Base-by-base conservation (phyloP, 2,113 vertebrate species). In the Siniperca knerii region DNA sequence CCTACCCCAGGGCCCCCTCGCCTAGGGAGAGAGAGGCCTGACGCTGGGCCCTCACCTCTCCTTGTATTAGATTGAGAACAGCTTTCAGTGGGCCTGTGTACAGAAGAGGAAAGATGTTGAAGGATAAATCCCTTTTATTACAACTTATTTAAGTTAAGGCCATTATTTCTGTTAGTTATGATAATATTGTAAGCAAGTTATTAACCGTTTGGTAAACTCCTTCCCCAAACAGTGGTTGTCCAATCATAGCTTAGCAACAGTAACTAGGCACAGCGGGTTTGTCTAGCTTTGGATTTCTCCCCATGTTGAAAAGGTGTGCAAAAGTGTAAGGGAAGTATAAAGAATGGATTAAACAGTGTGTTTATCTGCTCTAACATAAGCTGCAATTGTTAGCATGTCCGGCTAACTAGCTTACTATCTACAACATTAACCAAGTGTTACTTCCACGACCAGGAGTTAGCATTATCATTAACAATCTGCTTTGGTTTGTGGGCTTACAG, bases 21-120 rank as follows among this genome's bases (percentile, higher is more conserved):
- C 92, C 90, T 82, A 85, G 64, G 81, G 83, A 84, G 84, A 62
- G 50, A 81, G 70, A 64, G 84, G 77, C 79, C 89, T 76, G 81
- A 86, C 8, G 57, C 57, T 75, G 61, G 65, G 57, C 61, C 57
- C 81, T 87, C 50, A 79, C 54, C 79, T 80, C 72, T 60, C 44
- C 82, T 48, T 57, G n/a, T 13, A 29, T 79, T 58, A 77, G 68
- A 86, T 77, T 83, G 37, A 83, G 58, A 89, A 82, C 74, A 82
- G 77, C 73, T 79, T 83, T 74, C 29, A 71, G 35, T 75, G 18
- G 70, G 46, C 15, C 20, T 8, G 23, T 48, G 50, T 6, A 37
- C 69, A 29, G 23, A 1, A 54, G 25, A 54, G 33, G 29, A 68
- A 68, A 54, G 13, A 35, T 44, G 62, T 7, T 67, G 23, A 66